Percentiles rank a stretch among this genome's conserved stretches.
phyloP scores from a whole-genome alignment of 2,113 vertebrate species.

The Chaetura pelagica region DNA sequence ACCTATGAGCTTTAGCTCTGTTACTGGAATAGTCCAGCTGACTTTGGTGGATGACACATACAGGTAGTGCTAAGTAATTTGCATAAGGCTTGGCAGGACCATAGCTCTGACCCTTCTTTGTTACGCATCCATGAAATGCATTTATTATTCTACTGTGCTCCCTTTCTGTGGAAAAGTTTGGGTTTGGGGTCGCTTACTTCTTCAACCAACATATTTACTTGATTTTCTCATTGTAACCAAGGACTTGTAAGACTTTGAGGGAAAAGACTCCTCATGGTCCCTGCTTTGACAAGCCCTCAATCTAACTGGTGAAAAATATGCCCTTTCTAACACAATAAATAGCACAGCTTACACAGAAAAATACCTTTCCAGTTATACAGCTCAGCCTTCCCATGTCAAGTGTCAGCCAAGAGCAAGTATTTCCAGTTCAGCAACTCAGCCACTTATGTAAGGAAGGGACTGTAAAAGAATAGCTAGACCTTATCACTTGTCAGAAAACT shows the following conservation, averaged over 20 bases:
- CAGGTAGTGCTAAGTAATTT: neutral
- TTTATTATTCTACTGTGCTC: neutral
- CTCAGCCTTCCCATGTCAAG: constrained; percentile 24
- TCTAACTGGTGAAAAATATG: constrained; percentile 22
- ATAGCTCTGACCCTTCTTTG: neutral
- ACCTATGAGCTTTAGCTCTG: neutral
- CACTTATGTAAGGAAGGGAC: constrained; percentile 4
- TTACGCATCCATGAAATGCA: neutral
- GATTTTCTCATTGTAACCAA: neutral
- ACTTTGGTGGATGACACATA: neutral
- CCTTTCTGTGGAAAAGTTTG: neutral
- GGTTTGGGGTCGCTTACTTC: neutral
- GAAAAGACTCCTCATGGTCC: neutral
- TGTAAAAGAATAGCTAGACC: constrained; percentile 60
- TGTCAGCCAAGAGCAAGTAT: constrained; percentile 31
- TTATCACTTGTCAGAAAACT: constrained; percentile 66
- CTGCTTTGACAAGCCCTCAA: constrained; percentile 25
- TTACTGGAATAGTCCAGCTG: neutral
- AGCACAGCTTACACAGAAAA: constrained; percentile 4
- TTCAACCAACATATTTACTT: neutral
- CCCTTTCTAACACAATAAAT: constrained; percentile 17
- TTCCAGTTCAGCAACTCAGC: constrained; percentile 54
- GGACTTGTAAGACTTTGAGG: neutral
- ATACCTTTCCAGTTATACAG: constrained; percentile 2
- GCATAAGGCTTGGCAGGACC: neutral